Evolutionary conservation across 2,888 invertebrate species (phyloP), one percentile per base, ranked within the genome.

Genomic region (Drosophila neonasuta): DNA sequence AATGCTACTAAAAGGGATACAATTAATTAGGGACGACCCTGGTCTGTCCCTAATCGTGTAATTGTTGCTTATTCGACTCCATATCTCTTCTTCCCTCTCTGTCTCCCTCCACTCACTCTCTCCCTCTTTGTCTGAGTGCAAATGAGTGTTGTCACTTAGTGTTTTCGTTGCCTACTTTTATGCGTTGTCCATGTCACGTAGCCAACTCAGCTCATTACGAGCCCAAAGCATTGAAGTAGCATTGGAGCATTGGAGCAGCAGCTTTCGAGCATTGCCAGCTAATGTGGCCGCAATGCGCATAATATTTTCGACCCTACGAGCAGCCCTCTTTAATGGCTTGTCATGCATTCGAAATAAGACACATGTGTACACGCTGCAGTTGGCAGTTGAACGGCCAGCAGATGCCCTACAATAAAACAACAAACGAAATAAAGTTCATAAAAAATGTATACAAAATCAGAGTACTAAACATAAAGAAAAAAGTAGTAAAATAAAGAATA

Each of bases 11-110:
- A 59, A 69, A 42, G 49, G 62, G 30, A 15, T 42, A 54, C 50
- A 79, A 81, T 79, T 79, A 79, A 79, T 76, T 66, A 57, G 11
- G 11, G 29, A 42, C 52, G 39, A 44, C n/a, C 65, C 56, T 52
- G 34, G 42, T 55, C 39, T 42, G 52, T 34, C 15, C 55, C 61
- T 48, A 61, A 71, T 73, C 74, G 59, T 64, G 51, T 76, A 69
- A 70, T 75, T 65, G 61, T 45, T 39, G 51, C 45, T 48, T 49
- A 56, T 58, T 42, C 50, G 49, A 24, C 54, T 32, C 9, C 36
- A 36, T 10, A 34, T 56, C 24, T 49, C 13, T 13, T 15, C 4
- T 39, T 3, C 6, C 6, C 13, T n/a, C 10, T 13, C 10, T n/a
- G n/a, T 8, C 30, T 3, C 9, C 4, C 7, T 32, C 20, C 3